Base-by-base conservation (phyloP, 2,113 vertebrate species). In the Hoplias malabaricus region DNA sequence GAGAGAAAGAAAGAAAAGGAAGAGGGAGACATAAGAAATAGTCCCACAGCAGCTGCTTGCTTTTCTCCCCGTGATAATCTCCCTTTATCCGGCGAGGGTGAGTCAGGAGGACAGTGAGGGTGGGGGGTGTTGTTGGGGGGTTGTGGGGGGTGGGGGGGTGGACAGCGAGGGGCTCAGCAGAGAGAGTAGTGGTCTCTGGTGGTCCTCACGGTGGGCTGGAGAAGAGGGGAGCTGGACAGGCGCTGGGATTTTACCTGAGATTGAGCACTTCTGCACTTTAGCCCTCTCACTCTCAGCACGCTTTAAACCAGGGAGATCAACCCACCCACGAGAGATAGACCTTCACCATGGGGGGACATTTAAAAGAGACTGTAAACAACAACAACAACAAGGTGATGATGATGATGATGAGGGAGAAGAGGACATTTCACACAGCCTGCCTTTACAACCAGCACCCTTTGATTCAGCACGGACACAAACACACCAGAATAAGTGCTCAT, bases 221-320 rank as follows among this genome's bases (percentile, higher is more conserved):
- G 54, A 66, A 59, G 80, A 75, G 57, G 76, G 75, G 73, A 83
- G 81, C 81, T 79, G 50, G 69, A 76, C 72, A 69, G 88, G 89
- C 90, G 87, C 89, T 90, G 88, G 87, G 90, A 63, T 67, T 90
- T 90, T 93, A 91, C 93, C 93, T 93, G 93, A 93, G 93, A 92
- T 89, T 53, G 48, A 84, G 88, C 85, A 86, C 85, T 89, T 89
- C 89, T 89, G 73, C 74, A 80, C 65, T 70, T 87, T 86, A 84
- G 84, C 87, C 86, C 85, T 88, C 86, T 90, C 84, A 86, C 85
- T 85, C 82, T 85, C 80, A 73, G 56, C 82, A 91, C 80, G 69
- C 84, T 73, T 87, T 82, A 79, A 86, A 82, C 56, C 33, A 38
- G 21, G 70, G 73, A 43, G 68, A 56, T n/a, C 31, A 62, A 50